phyloP scores from a whole-genome alignment of 1,140 invertebrate genomes.

The Drosophila santomea region DNA sequence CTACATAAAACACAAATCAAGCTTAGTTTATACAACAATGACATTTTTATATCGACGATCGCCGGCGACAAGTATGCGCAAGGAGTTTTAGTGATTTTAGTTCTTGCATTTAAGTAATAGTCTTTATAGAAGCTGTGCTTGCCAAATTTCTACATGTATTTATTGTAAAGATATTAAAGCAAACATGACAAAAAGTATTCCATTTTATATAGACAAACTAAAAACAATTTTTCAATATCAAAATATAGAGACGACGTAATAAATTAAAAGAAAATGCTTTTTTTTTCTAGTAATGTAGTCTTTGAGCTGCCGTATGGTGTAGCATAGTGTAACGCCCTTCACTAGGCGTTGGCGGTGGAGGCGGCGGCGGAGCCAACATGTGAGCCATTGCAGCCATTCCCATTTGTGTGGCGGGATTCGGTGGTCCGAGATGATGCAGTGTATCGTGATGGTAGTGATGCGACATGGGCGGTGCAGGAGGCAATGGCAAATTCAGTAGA shows the following conservation, averaged over 20 bases:
- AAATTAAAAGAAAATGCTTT: too few relatives aligned
- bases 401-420: conserved; percentile 75
- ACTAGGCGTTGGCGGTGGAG: conserved; percentile 68
- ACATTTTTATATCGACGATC: conserved; percentile 42
- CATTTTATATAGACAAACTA: conserved; percentile 63
- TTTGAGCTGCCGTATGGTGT: conserved; percentile 67
- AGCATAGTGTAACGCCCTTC: conserved; percentile 72
- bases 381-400: conserved; percentile 78
- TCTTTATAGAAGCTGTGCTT: conserved; percentile 80
- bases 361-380: conserved; percentile 74
- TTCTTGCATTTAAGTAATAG: conserved; percentile 68
- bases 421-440: conserved; percentile 63
- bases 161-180: conserved; percentile 65
- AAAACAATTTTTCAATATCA: conserved; percentile 74
- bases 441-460: conserved; percentile 70
- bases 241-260: neutral
- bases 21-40: conserved; percentile 49
- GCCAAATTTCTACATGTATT: conserved; percentile 78
- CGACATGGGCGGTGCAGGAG: conserved; percentile 62
- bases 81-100: conserved; percentile 63
- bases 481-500: conserved; percentile 66
- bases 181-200: conserved; percentile 74
- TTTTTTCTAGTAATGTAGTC: conserved; percentile 58
- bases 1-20: conserved; percentile 44
- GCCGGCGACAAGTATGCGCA: conserved; percentile 22